Percentiles rank a stretch among this genome's conserved stretches.
Conservation (phyloP, 1,140 invertebrate genomes). For the Asobara japonica region DNA sequence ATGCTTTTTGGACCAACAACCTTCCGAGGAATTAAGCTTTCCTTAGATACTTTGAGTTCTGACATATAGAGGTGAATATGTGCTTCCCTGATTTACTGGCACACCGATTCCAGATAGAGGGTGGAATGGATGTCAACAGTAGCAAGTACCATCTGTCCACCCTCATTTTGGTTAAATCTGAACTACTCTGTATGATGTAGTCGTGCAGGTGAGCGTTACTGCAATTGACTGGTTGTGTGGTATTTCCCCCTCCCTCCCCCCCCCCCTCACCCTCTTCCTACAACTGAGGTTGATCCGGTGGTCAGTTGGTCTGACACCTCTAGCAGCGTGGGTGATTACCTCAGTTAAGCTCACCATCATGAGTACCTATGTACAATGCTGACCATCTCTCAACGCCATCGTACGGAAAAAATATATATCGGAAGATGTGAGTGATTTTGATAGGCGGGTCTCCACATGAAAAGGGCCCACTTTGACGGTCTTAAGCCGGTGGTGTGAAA, state of each 20-base stretch:
- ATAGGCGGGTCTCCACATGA: too few species aligned
- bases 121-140: not conserved
- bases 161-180: not conserved
- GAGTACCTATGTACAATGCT: not conserved
- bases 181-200: not conserved
- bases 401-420: too few species aligned
- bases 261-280: not conserved
- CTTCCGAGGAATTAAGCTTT: too few species aligned
- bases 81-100: not conserved
- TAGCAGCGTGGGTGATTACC: not conserved
- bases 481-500: too few species aligned
- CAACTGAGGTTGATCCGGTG: not conserved
- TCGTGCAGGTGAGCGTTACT: not conserved
- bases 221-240: not conserved
- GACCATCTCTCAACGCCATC: not conserved
- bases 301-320: conserved; percentile 5
- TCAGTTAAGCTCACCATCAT: not conserved
- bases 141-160: not conserved
- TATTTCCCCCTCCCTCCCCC: not conserved
- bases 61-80: too few species aligned
- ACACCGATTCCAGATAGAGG: not conserved
- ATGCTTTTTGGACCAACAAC: too few species aligned
- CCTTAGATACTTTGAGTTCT: too few species aligned
- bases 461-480: too few species aligned
- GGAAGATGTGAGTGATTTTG: too few species aligned